These are phyloP conservation scores for Dicyrtomina minuta DNA, from an alignment of 2,888 invertebrate genomes.

Conservation along the genomic window DNA sequence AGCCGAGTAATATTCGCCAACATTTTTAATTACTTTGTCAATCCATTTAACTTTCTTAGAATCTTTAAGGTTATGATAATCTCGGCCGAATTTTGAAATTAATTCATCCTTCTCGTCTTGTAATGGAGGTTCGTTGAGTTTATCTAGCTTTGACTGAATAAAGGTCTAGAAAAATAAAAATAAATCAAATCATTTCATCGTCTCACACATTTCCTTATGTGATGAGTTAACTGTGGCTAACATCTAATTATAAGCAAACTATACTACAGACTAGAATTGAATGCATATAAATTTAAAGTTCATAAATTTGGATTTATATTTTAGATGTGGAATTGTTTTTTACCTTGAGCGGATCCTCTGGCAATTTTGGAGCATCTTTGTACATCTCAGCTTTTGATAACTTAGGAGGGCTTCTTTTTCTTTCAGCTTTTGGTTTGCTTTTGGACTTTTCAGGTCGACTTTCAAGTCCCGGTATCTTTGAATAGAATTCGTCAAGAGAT, in stretches of 20 bases:
- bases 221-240: no score
- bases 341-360: constrained; percentile 41
- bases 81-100: constrained; percentile 33
- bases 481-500: constrained; percentile 38
- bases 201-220: no score
- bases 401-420: background rate
- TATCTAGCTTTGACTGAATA: constrained; percentile 42
- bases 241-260: no score
- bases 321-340: no score
- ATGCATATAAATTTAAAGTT: no score
- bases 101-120: constrained; percentile 33
- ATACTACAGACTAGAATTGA: no score
- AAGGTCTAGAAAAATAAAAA: constrained; percentile 33
- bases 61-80: constrained; percentile 39
- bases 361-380: constrained; percentile 44
- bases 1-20: constrained; percentile 33
- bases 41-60: constrained; percentile 47
- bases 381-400: constrained; percentile 18
- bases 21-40: constrained; percentile 32
- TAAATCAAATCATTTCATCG: constrained; percentile 2
- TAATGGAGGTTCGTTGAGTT: constrained; percentile 35
- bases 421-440: background rate
- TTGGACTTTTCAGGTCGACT: background rate
- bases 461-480: constrained; percentile 3
- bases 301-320: no score